A percentile compares a stretch with the other conserved stretches of the same genome.
These are phyloP conservation scores for Criorhina ranunculi DNA, from an alignment of 2,888 invertebrate genomes.

Conservation along the genomic window DNA sequence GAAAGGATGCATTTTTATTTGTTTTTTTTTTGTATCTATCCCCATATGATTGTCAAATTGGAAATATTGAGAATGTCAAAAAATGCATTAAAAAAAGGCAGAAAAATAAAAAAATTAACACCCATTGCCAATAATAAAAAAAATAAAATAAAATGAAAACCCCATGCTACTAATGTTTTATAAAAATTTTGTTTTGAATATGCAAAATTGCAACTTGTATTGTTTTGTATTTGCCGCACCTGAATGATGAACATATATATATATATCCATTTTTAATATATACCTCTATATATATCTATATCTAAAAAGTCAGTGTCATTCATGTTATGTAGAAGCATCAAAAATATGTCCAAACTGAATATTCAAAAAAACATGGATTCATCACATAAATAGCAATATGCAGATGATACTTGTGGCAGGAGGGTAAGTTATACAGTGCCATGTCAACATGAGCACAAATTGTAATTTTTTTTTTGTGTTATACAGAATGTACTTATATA, in stretches of 20 bases:
- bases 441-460: constrained; percentile 46
- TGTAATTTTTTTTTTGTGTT: constrained; percentile 18
- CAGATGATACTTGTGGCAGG: constrained; percentile 85
- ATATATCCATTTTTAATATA: constrained; percentile 67
- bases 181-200: constrained; percentile 72
- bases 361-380: constrained; percentile 75
- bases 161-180: constrained; percentile 63
- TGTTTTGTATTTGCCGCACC: constrained; percentile 76
- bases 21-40: constrained; percentile 27
- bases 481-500: neutral
- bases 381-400: constrained; percentile 79
- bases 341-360: constrained; percentile 66
- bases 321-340: constrained; percentile 75
- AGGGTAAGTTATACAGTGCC: constrained; percentile 82
- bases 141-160: constrained; percentile 25
- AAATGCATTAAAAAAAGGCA: constrained; percentile 42
- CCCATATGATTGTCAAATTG: constrained; percentile 46
- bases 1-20: constrained; percentile 25
- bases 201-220: constrained; percentile 75
- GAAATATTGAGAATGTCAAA: constrained; percentile 66
- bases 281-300: constrained; percentile 70
- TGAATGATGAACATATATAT: constrained; percentile 73
- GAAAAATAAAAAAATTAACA: constrained; percentile 27
- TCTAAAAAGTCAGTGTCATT: constrained; percentile 76
- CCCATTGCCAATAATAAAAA: constrained; percentile 42